Percentiles rank a stretch among this genome's conserved stretches.
Conservation (phyloP, 2,113 vertebrate genomes). For the Laticauda laticaudata region DNA sequence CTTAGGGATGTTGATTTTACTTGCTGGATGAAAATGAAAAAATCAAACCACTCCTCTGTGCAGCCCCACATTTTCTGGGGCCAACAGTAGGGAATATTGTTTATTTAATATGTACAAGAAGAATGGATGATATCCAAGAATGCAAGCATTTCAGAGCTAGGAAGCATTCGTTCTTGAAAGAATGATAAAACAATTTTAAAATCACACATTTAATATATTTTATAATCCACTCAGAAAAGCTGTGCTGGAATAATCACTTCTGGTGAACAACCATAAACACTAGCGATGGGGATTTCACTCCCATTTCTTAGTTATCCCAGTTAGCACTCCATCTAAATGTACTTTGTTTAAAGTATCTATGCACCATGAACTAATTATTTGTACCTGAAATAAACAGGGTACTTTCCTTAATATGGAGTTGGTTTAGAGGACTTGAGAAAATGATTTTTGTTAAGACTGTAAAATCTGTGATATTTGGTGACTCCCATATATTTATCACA, state of each 20-base stretch:
- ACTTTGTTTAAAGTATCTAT: not conserved
- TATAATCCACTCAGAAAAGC: not conserved
- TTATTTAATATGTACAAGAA: constrained; percentile 12
- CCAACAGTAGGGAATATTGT: constrained; percentile 38
- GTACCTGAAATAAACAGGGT: not conserved
- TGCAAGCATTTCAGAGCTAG: not conserved
- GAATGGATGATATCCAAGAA: not conserved
- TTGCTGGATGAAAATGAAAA: constrained; percentile 55
- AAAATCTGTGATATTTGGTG: not conserved
- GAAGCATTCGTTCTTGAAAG: not conserved
- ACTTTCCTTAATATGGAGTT: not conserved
- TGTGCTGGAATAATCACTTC: not conserved
- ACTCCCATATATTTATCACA: not conserved
- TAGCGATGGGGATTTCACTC: not conserved
- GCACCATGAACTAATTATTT: not conserved
- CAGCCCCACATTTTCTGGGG: constrained; percentile 46
- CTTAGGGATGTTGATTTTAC: constrained; percentile 68
- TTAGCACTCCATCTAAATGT: not conserved
- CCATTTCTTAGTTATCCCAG: not conserved
- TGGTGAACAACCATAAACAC: not conserved
- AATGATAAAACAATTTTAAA: not conserved
- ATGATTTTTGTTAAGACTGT: not conserved
- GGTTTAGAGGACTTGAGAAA: not conserved
- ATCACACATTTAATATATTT: not conserved
- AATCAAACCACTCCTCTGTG: constrained; percentile 50